Evolutionary conservation across 2,888 invertebrate genomes (phyloP).

Genomic region (Ctena decussata): DNA sequence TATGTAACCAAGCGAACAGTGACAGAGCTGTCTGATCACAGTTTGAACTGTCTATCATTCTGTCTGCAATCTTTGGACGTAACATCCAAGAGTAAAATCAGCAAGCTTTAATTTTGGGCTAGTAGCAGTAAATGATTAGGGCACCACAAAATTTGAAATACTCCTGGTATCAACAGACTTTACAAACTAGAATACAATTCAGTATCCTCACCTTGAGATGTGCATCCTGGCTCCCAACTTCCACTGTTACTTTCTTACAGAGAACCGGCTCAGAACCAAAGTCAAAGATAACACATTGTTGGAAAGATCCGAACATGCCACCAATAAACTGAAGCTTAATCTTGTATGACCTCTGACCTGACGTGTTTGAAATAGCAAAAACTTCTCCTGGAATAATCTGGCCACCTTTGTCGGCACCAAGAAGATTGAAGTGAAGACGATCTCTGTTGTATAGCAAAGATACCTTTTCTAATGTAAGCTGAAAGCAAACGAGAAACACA

Average conservation of each 20-base stretch:
- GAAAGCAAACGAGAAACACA: not conserved
- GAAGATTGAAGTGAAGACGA: conserved; percentile 82
- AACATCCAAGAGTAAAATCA: no score
- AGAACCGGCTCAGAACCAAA: conserved; percentile 82
- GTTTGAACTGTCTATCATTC: no score
- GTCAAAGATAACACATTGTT: conserved; percentile 84
- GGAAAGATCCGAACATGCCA: conserved; percentile 85
- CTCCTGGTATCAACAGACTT: no score
- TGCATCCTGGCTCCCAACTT: conserved; percentile 76
- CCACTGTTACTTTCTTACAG: conserved; percentile 80
- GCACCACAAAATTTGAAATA: no score
- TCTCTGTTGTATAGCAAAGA: conserved; percentile 82
- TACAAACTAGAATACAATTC: no score
- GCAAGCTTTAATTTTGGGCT: no score
- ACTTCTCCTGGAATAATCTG: conserved; percentile 82
- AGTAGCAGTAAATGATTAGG: no score
- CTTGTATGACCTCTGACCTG: conserved; percentile 66
- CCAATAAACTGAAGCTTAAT: conserved; percentile 74
- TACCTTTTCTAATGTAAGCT: conserved; percentile 72
- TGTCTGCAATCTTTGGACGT: no score
- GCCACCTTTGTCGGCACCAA: conserved; percentile 53
- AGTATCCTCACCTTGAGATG: conserved; percentile 76
- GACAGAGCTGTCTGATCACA: no score
- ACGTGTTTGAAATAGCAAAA: conserved; percentile 68
- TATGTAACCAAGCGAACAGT: no score